Percentiles rank a stretch among this genome's conserved stretches.
Conservation (phyloP, 2,113 vertebrate genomes). For the Tenrec ecaudatus region DNA sequence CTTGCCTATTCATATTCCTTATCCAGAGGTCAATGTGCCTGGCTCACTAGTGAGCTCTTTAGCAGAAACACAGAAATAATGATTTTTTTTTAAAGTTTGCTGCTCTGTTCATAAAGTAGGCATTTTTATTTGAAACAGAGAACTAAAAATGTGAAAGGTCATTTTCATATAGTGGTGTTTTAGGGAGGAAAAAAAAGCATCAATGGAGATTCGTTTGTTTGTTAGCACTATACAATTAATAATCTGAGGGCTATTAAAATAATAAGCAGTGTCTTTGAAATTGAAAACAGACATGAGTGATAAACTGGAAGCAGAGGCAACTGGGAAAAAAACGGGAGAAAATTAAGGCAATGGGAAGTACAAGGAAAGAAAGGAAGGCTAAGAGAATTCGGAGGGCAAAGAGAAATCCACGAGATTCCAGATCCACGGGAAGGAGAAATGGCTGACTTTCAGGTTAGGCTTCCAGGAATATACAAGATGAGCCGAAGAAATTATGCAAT, state of each 20-base stretch:
- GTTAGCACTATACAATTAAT: background rate
- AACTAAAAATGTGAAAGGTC: background rate
- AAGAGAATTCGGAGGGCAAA: too few relatives aligned
- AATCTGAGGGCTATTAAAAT: background rate
- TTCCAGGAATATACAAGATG: too few relatives aligned
- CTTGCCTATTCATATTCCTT: background rate
- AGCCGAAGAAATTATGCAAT: too few relatives aligned
- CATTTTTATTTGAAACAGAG: background rate
- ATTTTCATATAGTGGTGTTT: background rate
- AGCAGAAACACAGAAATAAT: slow-evolving; percentile 22
- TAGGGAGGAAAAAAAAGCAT: background rate
- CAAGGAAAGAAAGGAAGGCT: background rate
- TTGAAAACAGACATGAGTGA: background rate
- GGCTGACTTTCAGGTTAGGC: too few relatives aligned
- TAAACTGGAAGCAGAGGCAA: background rate
- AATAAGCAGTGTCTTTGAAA: background rate
- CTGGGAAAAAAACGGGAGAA: background rate
- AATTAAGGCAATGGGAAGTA: background rate
- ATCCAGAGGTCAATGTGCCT: slow-evolving; percentile 11
- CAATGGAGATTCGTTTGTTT: background rate
- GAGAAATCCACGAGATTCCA: too few relatives aligned
- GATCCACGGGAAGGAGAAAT: too few relatives aligned
- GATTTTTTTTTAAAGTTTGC: background rate
- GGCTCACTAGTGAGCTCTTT: slow-evolving; percentile 10
- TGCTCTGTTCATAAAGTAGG: background rate